These are phyloP conservation scores for Sturnira hondurensis DNA, from an alignment of 2,113 vertebrate species.

Conservation along the genomic window DNA sequence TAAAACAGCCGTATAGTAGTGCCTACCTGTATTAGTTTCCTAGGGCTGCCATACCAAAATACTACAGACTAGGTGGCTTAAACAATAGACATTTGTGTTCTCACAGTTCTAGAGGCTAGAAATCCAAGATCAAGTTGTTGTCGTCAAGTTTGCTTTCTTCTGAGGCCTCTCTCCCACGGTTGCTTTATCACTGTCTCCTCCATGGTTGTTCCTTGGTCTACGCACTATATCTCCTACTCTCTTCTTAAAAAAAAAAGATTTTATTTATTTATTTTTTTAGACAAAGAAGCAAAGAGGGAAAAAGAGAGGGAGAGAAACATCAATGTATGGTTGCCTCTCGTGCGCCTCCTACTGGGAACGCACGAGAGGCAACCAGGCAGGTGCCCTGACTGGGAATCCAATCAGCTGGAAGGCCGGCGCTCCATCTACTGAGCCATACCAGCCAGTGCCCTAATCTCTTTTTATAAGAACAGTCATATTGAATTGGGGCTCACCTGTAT, in stretches of 20 bases:
- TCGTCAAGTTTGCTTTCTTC: background rate
- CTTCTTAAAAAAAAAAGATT: background rate
- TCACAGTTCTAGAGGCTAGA: background rate
- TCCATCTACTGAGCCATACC: no score
- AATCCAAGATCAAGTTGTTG: background rate
- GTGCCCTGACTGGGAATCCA: no score
- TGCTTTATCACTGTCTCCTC: background rate
- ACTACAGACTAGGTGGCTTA: background rate
- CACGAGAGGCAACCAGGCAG: no score
- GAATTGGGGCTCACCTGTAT: background rate
- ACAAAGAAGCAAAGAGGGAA: no score
- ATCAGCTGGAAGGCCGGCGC: no score
- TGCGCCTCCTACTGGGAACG: no score
- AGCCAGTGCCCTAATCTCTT: background rate
- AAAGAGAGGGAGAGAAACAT: no score
- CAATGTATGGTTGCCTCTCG: no score
- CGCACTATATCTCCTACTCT: background rate
- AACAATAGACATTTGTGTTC: background rate
- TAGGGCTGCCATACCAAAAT: background rate
- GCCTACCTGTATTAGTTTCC: background rate
- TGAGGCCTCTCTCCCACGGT: background rate
- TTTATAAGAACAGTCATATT: background rate
- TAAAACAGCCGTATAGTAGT: background rate
- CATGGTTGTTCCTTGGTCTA: background rate
- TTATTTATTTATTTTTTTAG: no score